phyloP scores from a whole-genome alignment of 2,113 vertebrate genomes.

The Struthio camelus region DNA sequence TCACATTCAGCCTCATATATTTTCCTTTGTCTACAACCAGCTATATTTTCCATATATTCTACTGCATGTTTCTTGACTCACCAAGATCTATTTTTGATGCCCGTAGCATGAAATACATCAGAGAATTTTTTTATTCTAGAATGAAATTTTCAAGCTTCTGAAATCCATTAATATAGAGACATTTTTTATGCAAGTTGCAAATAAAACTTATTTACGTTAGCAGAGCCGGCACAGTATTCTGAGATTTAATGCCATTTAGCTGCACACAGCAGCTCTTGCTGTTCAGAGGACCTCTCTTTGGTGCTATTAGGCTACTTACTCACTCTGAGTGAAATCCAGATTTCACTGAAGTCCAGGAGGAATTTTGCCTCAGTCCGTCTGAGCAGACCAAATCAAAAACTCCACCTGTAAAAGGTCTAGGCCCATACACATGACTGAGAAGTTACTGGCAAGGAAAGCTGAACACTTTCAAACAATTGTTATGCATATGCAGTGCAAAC shows the following conservation, averaged over 20 bases:
- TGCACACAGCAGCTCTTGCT: not conserved
- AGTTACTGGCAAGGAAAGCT: not conserved
- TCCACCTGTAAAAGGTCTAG: not conserved
- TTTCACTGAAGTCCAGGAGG: not conserved
- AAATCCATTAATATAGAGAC: not conserved
- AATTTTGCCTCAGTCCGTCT: slow-evolving; percentile 1
- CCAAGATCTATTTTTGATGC: not conserved
- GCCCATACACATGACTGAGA: not conserved
- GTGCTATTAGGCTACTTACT: not conserved
- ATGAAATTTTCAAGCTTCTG: slow-evolving; percentile 9
- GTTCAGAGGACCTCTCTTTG: too few species aligned
- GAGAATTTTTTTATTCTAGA: not conserved
- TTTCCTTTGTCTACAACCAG: not conserved
- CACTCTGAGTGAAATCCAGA: not conserved
- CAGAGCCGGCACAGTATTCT: not conserved
- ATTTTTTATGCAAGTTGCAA: not conserved
- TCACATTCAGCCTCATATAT: not conserved
- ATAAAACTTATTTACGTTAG: not conserved
- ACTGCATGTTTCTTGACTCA: not conserved
- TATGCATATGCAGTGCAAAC: slow-evolving; percentile 17
- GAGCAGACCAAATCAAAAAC: not conserved
- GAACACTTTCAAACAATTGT: slow-evolving; percentile 37
- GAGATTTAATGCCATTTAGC: not conserved
- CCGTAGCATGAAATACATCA: not conserved
- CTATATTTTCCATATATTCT: not conserved